Percentiles rank a stretch among this genome's conserved stretches.
These are phyloP conservation scores for Coenonympha glycerion DNA, from an alignment of 2,888 invertebrate species.

Conservation along the genomic window DNA sequence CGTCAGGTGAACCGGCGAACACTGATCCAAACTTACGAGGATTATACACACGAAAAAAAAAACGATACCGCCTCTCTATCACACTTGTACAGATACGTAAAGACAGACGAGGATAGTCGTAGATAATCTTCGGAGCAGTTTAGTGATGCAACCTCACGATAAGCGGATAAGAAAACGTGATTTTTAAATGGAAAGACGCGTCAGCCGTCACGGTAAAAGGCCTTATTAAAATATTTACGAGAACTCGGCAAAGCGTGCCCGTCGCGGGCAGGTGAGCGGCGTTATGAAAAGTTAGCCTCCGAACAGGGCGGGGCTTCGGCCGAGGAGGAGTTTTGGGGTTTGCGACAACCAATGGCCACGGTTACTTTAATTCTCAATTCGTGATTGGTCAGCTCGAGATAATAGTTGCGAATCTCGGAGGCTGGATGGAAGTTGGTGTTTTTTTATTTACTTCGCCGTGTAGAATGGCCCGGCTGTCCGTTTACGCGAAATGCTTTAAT, in stretches of 20 bases:
- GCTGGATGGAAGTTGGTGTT: conserved; percentile 60
- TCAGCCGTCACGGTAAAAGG: conserved; percentile 36
- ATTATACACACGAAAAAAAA: conserved; percentile 32
- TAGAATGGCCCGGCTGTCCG: conserved; percentile 54
- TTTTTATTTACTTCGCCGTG: conserved; percentile 44
- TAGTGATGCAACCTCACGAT: conserved; percentile 44
- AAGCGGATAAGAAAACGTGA: conserved; percentile 47
- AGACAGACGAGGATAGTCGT: conserved; percentile 45
- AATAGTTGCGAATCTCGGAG: conserved; percentile 72
- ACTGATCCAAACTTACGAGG: conserved; percentile 49
- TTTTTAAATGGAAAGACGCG: conserved; percentile 43
- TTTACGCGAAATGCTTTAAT: conserved; percentile 58
- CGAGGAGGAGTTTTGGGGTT: conserved; percentile 66
- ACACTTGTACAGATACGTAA: conserved; percentile 28
- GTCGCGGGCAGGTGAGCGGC: conserved; percentile 46
- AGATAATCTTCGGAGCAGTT: conserved; percentile 29
- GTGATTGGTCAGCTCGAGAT: conserved; percentile 64
- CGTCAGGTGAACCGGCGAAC: conserved; percentile 59
- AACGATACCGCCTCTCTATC: conserved; percentile 51
- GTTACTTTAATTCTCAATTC: conserved; percentile 36
- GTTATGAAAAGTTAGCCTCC: conserved; percentile 53
- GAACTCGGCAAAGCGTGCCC: conserved; percentile 45
- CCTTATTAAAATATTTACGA: conserved; percentile 40
- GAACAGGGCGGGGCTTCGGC: conserved; percentile 66
- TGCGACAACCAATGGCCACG: conserved; percentile 45